Evolutionary conservation across 2,797 vertebrate genomes (phyloP).

Genomic region (Acropternis orthonyx): DNA sequence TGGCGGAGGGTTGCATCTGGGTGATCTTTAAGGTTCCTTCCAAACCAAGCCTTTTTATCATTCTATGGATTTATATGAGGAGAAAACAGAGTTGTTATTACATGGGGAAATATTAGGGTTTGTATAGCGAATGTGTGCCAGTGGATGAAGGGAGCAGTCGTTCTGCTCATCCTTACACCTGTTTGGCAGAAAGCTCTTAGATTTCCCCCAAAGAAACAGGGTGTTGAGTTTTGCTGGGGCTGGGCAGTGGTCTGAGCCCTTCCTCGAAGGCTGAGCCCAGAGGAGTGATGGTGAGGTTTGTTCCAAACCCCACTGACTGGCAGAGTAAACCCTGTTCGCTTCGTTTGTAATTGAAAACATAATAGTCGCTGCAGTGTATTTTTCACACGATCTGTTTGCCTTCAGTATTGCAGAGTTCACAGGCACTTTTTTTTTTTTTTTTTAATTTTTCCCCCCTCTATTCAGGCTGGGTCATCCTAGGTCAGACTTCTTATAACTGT

Average conservation of each 20-base stretch:
- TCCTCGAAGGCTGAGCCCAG: conserved; percentile 1
- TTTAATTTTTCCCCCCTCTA: neutral
- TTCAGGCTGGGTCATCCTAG: neutral
- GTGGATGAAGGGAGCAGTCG: accelerated
- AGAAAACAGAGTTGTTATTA: neutral
- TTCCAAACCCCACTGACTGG: neutral
- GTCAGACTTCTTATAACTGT: neutral
- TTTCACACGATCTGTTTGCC: neutral
- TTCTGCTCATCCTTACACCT: accelerated
- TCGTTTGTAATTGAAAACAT: neutral
- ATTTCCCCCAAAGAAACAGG: neutral
- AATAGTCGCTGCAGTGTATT: neutral
- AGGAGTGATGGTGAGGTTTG: neutral
- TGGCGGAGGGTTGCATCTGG: neutral
- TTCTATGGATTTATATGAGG: accelerated
- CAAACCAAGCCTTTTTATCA: neutral
- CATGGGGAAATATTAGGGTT: neutral
- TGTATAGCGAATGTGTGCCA: accelerated
- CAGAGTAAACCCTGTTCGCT: neutral
- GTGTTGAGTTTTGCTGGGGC: neutral
- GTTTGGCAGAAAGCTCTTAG: neutral
- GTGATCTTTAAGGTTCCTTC: neutral
- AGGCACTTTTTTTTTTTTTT: neutral
- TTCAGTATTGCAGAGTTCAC: neutral
- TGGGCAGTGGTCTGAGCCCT: neutral